Evolutionary conservation across 2,797 vertebrate species (phyloP), one percentile per base, ranked within the genome.

Genomic region (Pseudotriccus pelzelni): DNA sequence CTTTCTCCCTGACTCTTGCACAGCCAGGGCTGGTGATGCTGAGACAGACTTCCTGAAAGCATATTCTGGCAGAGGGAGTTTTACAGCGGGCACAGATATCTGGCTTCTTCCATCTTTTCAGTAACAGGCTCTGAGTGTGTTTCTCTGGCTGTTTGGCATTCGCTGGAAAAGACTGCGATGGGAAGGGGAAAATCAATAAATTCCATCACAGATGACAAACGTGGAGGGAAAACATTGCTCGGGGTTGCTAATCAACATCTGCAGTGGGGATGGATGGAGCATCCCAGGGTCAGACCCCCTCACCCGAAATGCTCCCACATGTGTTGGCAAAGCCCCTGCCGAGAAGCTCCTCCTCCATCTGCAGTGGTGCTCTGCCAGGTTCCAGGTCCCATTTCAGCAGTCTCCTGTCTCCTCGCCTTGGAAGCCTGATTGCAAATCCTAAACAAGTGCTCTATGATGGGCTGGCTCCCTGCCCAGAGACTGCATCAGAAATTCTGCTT

Each of bases 311-410:
- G 91, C 85, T 46, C 90, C 90, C 63, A 37, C 39, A 3, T 5
- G 46, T 34, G 69, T 2, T 75, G 63, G 68, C 67, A 77, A 58
- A 62, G 69, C 76, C 82, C 73, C 94, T n/a, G 41, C 1, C 6
- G 6, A 58, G n/a, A 66, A 66, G 82, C 81, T 87, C 82, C 83
- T 66, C 83, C 87, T 87, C 79, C 92, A 93, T 93, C 96, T 95
- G 94, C 96, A 97, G 94, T 76, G 87, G 52, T 90, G 94, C 92
- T 85, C 68, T 94, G 93, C 90, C 95, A 96, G 96, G 76, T 82
- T 90, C 91, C 92, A 41, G 9, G 94, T 68, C 82, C 87, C 69
- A 12, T 58, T 87, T 56, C 90, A 93, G 72, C 60, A 87, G 74
- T 37, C 80, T 70, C 84, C 82, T 28, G 82, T 47, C 76, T 94